Evolutionary conservation across 1,140 invertebrate genomes (phyloP), one percentile per base, ranked within the genome.

Genomic region (Cyrtorhinus lividipennis): DNA sequence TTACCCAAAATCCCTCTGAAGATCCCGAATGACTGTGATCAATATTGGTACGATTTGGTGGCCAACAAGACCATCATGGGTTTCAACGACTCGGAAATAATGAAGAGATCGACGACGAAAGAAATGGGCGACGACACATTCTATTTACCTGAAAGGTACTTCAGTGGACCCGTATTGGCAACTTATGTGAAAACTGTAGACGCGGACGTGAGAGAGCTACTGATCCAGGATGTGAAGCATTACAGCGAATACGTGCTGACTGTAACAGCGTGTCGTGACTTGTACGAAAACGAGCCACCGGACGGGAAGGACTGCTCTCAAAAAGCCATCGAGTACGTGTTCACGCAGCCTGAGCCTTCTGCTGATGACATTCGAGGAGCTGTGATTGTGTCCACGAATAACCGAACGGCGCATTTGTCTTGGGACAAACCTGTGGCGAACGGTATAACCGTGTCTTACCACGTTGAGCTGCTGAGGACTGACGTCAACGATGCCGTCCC

Each of bases 361-460:
- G 68, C 66, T 8, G 70, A 71, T 62, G 18, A 24, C 1, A 64
- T 71, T n/a, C 56, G 58, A 1, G 10, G 44, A 1, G 24, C 22
- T 2, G 56, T 64, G 24, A 30, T 24, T 0, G 44, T 61, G 0
- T 27, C 59, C 25, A 62, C 63, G 0, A 53, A 62, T 3, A 69
- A 68, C 59, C 62, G 63, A 60, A 68, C 65, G 23, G 62, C 64
- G 18, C 53, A 59, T 13, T 59, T 71, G 10, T 62, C 24, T 18
- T 71, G 69, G 69, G 18, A 45, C 2, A 44, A 65, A 26, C 92
- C 92, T 0, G 62, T 67, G n/a, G 90, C 92, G 0, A 97, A 97
- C 72, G 89, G 92, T 0, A 76, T 88, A 23, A 84, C 95, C 44
- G 77, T 92, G 1, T 83, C 83, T 0, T 95, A 92, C 72, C 79